These are phyloP conservation scores for Laothoe populi DNA, from an alignment of 2,888 invertebrate species.

Conservation along the genomic window DNA sequence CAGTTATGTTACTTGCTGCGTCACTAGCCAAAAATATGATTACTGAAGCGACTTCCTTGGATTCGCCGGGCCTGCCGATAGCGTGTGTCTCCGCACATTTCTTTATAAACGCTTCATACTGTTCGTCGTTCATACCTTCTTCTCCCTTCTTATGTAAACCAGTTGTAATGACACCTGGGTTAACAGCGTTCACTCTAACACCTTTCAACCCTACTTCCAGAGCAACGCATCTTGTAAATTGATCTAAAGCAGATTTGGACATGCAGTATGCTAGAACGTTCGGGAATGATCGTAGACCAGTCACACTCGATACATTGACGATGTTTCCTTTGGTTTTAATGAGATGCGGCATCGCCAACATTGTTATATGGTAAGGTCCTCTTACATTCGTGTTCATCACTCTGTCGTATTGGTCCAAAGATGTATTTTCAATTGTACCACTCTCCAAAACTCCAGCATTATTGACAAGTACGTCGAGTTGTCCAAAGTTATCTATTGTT, in stretches of 20 bases:
- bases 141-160: conserved; percentile 89
- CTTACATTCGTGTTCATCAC: conserved; percentile 95
- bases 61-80: conserved; percentile 92
- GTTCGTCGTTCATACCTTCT: conserved; percentile 91
- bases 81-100: conserved; percentile 94
- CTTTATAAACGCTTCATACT: conserved; percentile 92
- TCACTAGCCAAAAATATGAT: conserved; percentile 96
- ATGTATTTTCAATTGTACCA: conserved; percentile 93
- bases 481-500: conserved; percentile 87
- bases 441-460: conserved; percentile 94
- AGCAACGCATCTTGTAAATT: conserved; percentile 95
- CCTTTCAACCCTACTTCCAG: conserved; percentile 91
- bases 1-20: conserved; percentile 93
- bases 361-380: conserved; percentile 90
- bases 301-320: conserved; percentile 97
- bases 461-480: conserved; percentile 92
- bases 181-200: conserved; percentile 95
- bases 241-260: conserved; percentile 97
- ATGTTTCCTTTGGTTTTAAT: conserved; percentile 92
- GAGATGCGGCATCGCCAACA: conserved; percentile 93
- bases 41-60: conserved; percentile 93
- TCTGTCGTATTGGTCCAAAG: conserved; percentile 92
- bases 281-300: conserved; percentile 94
- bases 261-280: conserved; percentile 95
- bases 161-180: conserved; percentile 96